Evolutionary conservation across 2,113 vertebrate genomes (phyloP).

Genomic region (Ciconia stormi): DNA sequence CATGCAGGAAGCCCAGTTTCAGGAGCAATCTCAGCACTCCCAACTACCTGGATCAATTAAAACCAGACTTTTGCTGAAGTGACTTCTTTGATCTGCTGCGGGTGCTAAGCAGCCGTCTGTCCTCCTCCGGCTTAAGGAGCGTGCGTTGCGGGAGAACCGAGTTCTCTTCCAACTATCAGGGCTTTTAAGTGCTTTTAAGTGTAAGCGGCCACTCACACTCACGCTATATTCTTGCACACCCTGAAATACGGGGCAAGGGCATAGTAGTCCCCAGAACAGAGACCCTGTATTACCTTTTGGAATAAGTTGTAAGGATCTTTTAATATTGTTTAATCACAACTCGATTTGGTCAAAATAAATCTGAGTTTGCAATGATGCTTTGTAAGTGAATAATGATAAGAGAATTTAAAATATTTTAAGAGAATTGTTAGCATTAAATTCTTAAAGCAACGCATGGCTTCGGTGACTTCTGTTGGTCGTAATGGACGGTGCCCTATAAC

Average conservation of each 20-base stretch:
- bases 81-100: neutral
- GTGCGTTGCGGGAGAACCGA: neutral
- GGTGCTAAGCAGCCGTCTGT: neutral
- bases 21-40: conserved; percentile 7
- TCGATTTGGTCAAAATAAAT: neutral
- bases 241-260: neutral
- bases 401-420: neutral
- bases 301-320: neutral
- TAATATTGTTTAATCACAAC: neutral
- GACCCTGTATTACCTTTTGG: no score
- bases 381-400: neutral
- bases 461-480: rapidly evolving
- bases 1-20: neutral
- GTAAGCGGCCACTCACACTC: neutral
- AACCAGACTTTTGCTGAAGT: neutral
- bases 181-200: neutral
- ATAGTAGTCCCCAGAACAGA: rapidly evolving
- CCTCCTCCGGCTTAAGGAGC: neutral
- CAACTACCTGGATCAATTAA: neutral
- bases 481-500: neutral
- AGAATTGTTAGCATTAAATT: neutral
- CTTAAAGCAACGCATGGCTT: neutral
- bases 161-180: neutral
- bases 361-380: neutral
- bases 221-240: neutral